Evolutionary conservation across 23 tunicate genomes (phyloP), one percentile per base, ranked within the genome.

Genomic region (Ciona savignyi): DNA sequence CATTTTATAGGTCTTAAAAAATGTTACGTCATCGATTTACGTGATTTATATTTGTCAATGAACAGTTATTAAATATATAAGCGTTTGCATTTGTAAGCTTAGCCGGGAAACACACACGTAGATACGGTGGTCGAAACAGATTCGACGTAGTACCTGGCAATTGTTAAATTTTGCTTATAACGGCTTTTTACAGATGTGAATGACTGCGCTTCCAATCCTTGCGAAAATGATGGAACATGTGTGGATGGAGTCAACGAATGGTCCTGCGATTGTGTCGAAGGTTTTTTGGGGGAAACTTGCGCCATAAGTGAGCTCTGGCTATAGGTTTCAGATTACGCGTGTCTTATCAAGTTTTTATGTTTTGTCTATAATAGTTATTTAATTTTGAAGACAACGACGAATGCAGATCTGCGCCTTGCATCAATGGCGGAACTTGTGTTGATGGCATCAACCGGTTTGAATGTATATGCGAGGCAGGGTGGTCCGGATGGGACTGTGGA

Each of bases 141-240:
- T 42, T 9, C 15, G 15, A 42, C 56, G 15, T 9, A 42, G 15
- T 6, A 42, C 15, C 9, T 42, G 56, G 56, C 56, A 42, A 9
- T 15, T 6, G 15, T 6, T 42, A 6, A 6, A 15, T 42, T 42
- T 42, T 6, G 25, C 42, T 25, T 3, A 34, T 60, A 20, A 0
- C 28, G 27, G 0, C 51, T 25, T 85, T 68, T 51, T 29, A 23
- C 30, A 87, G 95, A 94, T 79, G 66, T 81, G n/a, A 89, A 93
- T 70, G 93, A 93, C 25, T 93, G 98, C 51, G 74, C 30, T 23
- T 71, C 85, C 0, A 33, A 73, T 66, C 93, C 87, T 23, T 93
- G 98, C 60, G 56, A 82, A 74, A 93, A 93, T 62, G 95, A 85
- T 2, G 98, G 68, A 3, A 81, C 82, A 0, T 93, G 98, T 65